phyloP scores from a whole-genome alignment of 2,113 vertebrate genomes.

The Megaceryle torquata region DNA sequence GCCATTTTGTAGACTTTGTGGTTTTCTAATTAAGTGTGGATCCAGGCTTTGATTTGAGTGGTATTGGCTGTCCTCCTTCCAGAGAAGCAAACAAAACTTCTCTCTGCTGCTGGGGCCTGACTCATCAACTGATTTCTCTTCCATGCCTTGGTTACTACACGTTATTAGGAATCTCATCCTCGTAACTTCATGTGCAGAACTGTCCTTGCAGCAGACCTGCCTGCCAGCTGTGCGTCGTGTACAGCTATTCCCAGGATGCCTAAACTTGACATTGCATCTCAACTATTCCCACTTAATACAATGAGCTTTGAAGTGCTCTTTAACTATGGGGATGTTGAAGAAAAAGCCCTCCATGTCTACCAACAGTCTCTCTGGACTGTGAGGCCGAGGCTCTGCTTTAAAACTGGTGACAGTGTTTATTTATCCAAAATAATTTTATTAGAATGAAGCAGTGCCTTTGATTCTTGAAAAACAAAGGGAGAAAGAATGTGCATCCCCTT shows the following conservation, averaged over 20 bases:
- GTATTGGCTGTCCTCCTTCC: background rate
- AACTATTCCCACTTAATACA: background rate
- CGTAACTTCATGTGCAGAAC: background rate
- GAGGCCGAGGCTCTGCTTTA: background rate
- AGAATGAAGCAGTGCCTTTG: background rate
- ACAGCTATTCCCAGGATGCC: background rate
- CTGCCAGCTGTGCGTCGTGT: background rate
- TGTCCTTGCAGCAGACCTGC: background rate
- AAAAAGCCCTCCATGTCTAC: background rate
- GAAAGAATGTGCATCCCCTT: background rate
- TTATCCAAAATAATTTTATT: background rate
- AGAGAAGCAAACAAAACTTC: background rate
- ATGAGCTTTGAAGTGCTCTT: background rate
- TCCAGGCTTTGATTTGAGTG: background rate
- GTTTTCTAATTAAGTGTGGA: conserved; percentile 11
- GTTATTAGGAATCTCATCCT: background rate
- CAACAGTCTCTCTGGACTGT: background rate
- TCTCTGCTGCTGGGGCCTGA: background rate
- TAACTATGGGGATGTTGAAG: background rate
- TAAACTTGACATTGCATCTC: background rate
- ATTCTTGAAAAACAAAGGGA: background rate
- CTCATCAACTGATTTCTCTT: background rate
- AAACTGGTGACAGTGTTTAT: background rate
- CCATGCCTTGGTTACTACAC: background rate
- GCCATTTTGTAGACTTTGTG: background rate